Evolutionary conservation across 2,797 vertebrate genomes (phyloP).

Genomic region (Dicrostonyx torquatus): DNA sequence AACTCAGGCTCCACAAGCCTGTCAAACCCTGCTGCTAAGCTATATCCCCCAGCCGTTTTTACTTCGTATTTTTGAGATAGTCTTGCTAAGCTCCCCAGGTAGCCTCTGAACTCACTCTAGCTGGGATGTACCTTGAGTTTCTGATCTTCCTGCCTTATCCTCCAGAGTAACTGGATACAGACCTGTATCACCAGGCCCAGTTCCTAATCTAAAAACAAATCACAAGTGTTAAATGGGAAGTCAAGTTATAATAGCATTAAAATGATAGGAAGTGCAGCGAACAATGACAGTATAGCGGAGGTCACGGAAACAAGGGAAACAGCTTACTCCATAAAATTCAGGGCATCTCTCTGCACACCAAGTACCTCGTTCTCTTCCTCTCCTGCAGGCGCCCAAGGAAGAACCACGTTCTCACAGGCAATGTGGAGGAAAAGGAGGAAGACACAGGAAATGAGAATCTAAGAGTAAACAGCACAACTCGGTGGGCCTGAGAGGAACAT

Average conservation of each 20-base stretch:
- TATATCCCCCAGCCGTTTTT: background rate
- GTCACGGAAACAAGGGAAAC: conserved; percentile 38
- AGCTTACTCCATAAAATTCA: background rate
- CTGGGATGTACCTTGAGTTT: background rate
- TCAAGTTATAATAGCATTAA: conserved; percentile 6
- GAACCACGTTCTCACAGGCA: conserved; percentile 27
- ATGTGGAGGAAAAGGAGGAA: conserved; percentile 27
- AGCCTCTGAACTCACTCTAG: background rate
- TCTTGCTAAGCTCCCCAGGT: background rate
- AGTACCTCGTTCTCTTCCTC: conserved; percentile 7
- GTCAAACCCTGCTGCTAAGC: background rate
- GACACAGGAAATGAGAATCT: conserved; percentile 31
- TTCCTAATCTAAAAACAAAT: conserved; percentile 50
- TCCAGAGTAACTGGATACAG: background rate
- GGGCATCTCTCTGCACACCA: conserved; percentile 16
- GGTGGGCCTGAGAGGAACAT: background rate
- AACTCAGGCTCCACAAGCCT: background rate
- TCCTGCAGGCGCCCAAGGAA: conserved; percentile 36
- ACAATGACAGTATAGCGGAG: conserved; percentile 28
- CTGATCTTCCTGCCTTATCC: background rate
- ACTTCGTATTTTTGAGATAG: background rate
- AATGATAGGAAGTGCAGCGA: conserved; percentile 30
- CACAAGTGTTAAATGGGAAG: conserved; percentile 36
- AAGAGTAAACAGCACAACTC: conserved; percentile 59
- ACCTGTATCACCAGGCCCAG: background rate